A percentile compares a stretch with the other conserved stretches of the same genome.
phyloP scores from a whole-genome alignment of 1,140 invertebrate species.

The Drosophila repleta region DNA sequence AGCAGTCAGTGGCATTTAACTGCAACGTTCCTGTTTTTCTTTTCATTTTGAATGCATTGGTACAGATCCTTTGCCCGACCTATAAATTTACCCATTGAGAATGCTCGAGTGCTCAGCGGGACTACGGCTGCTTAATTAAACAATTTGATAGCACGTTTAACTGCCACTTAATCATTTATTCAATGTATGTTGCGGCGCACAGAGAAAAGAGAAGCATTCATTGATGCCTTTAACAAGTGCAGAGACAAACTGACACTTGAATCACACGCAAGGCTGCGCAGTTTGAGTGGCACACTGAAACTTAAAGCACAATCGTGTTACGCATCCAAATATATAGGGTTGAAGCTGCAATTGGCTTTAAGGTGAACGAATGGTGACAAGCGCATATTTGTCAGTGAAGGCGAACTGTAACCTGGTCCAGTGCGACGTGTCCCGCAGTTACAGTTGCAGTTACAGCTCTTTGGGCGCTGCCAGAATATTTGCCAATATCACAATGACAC shows the following conservation, averaged over 20 bases:
- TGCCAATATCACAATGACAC: conserved; percentile 62
- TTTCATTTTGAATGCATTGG: conserved; percentile 32
- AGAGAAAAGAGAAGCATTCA: not conserved
- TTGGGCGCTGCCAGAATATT: conserved; percentile 13
- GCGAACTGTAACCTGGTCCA: conserved; percentile 19
- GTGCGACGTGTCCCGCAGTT: not conserved
- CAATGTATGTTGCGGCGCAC: conserved; percentile 10
- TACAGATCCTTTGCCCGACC: conserved; percentile 12
- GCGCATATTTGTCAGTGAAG: conserved; percentile 11
- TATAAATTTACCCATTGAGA: conserved; percentile 46
- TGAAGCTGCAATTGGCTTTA: not conserved
- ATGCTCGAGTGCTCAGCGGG: conserved; percentile 26
- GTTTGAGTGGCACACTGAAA: conserved; percentile 31
- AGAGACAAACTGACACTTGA: conserved; percentile 10
- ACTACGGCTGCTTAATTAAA: conserved; percentile 42
- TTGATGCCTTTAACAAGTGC: conserved; percentile 6
- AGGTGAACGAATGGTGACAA: not conserved
- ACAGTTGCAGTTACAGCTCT: not conserved
- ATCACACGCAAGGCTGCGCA: conserved; percentile 21
- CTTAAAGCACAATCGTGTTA: not conserved
- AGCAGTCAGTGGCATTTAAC: not conserved
- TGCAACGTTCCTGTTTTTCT: conserved; percentile 12
- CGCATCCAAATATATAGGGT: not conserved
- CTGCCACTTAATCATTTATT: conserved; percentile 34
- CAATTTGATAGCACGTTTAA: conserved; percentile 36